Conservation (phyloP, 2,113 vertebrate species). For the Nesoenas mayeri region DNA sequence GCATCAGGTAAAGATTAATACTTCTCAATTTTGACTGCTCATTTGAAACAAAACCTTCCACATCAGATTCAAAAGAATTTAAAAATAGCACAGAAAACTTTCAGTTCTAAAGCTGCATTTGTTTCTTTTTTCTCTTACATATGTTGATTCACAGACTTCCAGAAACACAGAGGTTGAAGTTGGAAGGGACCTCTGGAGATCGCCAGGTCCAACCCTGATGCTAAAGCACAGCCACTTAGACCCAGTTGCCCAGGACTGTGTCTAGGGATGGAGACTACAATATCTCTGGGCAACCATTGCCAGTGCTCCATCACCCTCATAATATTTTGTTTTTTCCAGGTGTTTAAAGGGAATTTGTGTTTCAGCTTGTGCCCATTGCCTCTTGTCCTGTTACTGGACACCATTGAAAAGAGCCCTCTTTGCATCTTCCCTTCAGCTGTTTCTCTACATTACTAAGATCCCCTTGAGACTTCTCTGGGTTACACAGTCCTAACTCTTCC, state of each 20-base stretch:
- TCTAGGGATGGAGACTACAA: background rate
- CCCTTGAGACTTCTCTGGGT: background rate
- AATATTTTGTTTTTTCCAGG: background rate
- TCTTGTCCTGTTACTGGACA: background rate
- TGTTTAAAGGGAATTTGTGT: background rate
- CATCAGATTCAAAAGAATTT: background rate
- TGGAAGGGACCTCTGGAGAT: background rate
- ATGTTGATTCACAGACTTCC: background rate
- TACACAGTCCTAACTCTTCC: background rate
- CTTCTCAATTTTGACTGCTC: background rate
- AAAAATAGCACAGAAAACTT: background rate
- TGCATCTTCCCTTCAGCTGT: background rate
- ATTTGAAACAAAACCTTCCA: background rate
- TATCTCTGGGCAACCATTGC: background rate
- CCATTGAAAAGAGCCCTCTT: background rate
- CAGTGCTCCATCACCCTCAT: background rate
- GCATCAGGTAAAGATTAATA: background rate
- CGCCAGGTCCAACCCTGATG: background rate
- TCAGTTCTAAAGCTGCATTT: background rate
- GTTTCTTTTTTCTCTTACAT: background rate
- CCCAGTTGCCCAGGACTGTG: accelerated
- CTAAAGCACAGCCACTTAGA: background rate
- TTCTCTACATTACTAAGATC: background rate
- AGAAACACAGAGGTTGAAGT: background rate
- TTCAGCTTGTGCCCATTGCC: background rate